Evolutionary conservation across 2,797 vertebrate species (phyloP), one percentile per base, ranked within the genome.

Genomic region (Darevskia mixta): DNA sequence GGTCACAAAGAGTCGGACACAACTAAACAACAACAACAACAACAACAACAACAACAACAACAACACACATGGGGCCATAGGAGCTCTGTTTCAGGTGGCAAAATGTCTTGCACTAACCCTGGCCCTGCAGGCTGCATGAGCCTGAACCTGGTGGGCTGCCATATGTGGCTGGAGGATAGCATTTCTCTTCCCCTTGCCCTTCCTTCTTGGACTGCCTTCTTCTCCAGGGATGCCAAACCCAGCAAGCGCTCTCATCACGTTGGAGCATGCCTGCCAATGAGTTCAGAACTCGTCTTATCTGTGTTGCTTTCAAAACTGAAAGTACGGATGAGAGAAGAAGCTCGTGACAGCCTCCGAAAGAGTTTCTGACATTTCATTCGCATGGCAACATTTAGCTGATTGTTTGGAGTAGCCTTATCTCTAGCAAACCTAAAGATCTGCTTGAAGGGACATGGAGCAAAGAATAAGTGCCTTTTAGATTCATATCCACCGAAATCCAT

Each of bases 341-440:
- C 23, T 87, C 79, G 2, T 87, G 76, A 89, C 82, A 72, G 29
- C 64, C 72, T 86, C 69, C 85, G 83, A 92, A 91, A 83, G 83
- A 41, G 82, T 4, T 58, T 10, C 85, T 83, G 67, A 58, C 58
- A 83, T 91, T 95, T 93, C 13, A n/a, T 87, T 88, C 79, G 49
- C 35, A 38, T 20, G 4, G 13, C 66, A 76, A 75, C 85, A 41
- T 82, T 69, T 55, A 58, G 29, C 10, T 82, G 41, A 81, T 91
- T 72, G 25, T 55, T 83, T 67, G 81, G 71, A 79, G 71, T 86
- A 86, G n/a, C 64, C 64, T 61, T 55, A 82, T 20, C n/a, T 83
- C 27, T 86, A 41, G 78, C 7, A 11, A 90, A 86, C 64, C 79
- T 81, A 72, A 58, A 79, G 20, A 79, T 86, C 77, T 91, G 35